Evolutionary conservation across 1,140 invertebrate species (phyloP), one percentile per base, ranked within the genome.

Genomic region (Megathymus violae): DNA sequence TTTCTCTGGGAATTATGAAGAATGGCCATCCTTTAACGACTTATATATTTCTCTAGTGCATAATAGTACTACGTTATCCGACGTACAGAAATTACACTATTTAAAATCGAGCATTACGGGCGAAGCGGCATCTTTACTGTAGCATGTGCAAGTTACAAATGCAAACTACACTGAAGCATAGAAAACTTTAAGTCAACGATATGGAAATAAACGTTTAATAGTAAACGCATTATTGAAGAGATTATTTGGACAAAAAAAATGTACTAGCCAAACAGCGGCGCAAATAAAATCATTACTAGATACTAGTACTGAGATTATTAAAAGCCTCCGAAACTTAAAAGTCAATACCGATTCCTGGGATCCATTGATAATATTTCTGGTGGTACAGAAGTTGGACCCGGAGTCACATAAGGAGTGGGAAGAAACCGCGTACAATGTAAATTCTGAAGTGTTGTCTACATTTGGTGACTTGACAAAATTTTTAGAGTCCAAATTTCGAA

Each of bases 151-250:
- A 52, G 46, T 76, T 4, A 78, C 76, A 1, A 71, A 70, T 4
- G 62, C 52, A 13, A 91, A 89, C 70, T 89, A 89, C 60, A 17
- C 19, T 3, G 41, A 72, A 22, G 85, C 83, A 0, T 83, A 78
- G 77, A 60, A 78, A 6, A 36, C 81, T 38, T 64, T 91, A 41
- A 76, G 76, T 46, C 63, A 77, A 6, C 62, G 83, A 13, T 91
- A 80, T 50, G 76, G 89, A 11, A 85, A 85, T 60, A 80, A 79
- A 60, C 17, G 75, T 22, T 25, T 83, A 15, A 81, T 82, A 13
- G 70, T 85, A 14, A 73, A 81, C 43, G 71, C 71, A 9, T 78
- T 89, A 59, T 68, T 88, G 16, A 75, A 79, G 25, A 64, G 69
- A 41, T 62, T 86, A 17, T 77, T 74, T 64, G 47, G 72, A 19